Base-by-base conservation (phyloP, 1,140 invertebrate species). In the Pseudoatta argentina region DNA sequence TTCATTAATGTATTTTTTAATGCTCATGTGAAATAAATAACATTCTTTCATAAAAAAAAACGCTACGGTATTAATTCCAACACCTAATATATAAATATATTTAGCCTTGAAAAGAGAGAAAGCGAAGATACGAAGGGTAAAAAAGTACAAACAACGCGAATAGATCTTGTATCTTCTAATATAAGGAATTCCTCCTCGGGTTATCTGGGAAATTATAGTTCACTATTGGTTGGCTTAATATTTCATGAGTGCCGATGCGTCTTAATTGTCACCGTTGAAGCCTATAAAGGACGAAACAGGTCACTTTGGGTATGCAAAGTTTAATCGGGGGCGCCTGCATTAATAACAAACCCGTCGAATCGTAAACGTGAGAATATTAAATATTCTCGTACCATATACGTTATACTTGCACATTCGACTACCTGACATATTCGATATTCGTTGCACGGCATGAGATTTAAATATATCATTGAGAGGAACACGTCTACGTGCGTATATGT, bases 381-480 rank as follows among this genome's bases (percentile, higher is more conserved):
- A 82, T 73, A 73, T 27, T 82, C 55, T 24, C 69, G 0, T 3
- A 0, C 3, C 12, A 48, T 21, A 14, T 44, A 34, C 21, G 21
- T 5, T 21, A 55, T 39, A 30, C 39, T 67, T 79, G 21, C 66
- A 48, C 72, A 73, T 82, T 82, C 18, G 16, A 24, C 18, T 51
- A 72, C 0, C 78, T 48, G 34, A 21, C 64, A 72, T 21, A 59
- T 48, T 82, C 21, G 30, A 82, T 61, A 61, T 48, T 48, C 18
- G 6, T 53, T 18, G 48, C 5, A 10, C 8, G 12, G 21, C 21
- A 59, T 61, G n/a, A 61, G 67, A 83, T 83, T 73, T 83, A 83
- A 83, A 83, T 75, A 75, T 83, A 83, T 83, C 30, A 73, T 63
- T 34, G n/a, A 51, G 30, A 83, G 2, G 27, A 59, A 21, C 66